phyloP scores from a whole-genome alignment of 35 echinoderm and acorn worm genomes.

The Apostichopus japonicus region DNA sequence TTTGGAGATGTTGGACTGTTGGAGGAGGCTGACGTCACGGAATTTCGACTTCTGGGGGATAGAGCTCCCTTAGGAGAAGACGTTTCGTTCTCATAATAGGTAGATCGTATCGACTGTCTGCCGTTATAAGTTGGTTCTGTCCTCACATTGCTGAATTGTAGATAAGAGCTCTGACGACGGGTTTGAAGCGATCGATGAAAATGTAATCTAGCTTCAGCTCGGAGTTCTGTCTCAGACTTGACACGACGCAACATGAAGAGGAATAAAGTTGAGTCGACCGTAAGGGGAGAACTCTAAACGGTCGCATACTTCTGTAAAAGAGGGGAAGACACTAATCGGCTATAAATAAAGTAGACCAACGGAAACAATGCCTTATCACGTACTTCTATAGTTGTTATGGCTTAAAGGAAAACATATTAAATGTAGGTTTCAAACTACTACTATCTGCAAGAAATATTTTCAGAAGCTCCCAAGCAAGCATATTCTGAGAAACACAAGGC shows the following conservation, averaged over 20 bases:
- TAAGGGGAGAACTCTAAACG: not conserved
- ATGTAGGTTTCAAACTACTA: too few relatives aligned
- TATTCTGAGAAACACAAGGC: too few relatives aligned
- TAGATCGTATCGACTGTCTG: not conserved
- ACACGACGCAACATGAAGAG: conserved; percentile 42
- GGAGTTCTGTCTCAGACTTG: conserved; percentile 9
- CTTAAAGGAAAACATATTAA: too few relatives aligned
- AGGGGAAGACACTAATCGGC: not conserved
- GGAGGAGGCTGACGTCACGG: conserved; percentile 8
- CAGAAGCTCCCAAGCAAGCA: too few relatives aligned
- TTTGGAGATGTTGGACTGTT: conserved; percentile 9
- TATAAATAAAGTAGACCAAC: too few relatives aligned
- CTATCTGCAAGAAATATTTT: too few relatives aligned
- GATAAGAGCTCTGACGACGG: not conserved
- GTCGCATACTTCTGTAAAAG: not conserved
- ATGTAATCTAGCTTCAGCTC: not conserved
- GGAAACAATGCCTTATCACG: too few relatives aligned
- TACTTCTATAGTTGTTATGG: too few relatives aligned
- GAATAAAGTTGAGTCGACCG: not conserved
- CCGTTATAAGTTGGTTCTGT: not conserved
- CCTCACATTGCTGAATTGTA: not conserved
- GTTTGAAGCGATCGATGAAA: not conserved
- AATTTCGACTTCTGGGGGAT: not conserved
- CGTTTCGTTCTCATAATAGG: not conserved
- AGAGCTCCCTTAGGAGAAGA: not conserved